phyloP scores from a whole-genome alignment of 1,140 invertebrate genomes.

The Alviniconcha marisindica region DNA sequence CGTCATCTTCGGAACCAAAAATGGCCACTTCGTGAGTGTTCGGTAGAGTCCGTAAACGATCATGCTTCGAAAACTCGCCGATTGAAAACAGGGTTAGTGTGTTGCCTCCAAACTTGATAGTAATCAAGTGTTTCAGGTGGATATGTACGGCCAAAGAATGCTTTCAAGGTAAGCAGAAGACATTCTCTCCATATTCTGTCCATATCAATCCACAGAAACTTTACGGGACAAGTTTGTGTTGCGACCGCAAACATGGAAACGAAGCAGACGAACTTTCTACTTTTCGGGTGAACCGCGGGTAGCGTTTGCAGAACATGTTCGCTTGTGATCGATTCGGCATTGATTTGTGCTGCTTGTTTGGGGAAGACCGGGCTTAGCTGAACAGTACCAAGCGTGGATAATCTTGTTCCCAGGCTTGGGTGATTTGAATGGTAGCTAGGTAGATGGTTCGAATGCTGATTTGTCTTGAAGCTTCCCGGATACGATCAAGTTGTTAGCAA shows the following conservation, averaged over 20 bases:
- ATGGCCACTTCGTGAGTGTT: background rate
- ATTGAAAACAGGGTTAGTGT: background rate
- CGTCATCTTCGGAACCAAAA: slow-evolving; percentile 26
- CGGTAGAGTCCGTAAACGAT: background rate
- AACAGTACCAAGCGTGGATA: background rate
- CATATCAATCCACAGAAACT: too few relatives aligned
- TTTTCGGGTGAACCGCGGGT: background rate
- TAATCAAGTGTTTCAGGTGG: background rate
- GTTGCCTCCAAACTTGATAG: background rate
- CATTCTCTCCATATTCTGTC: background rate
- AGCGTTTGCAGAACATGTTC: background rate
- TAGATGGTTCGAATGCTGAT: too few relatives aligned
- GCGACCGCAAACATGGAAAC: background rate
- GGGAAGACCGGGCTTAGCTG: slow-evolving; percentile 12
- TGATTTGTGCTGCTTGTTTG: background rate
- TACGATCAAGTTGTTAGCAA: too few relatives aligned
- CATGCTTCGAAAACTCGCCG: background rate
- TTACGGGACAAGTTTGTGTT: too few relatives aligned
- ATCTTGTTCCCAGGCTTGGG: background rate
- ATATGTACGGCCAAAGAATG: background rate
- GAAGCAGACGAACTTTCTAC: slow-evolving; percentile 22
- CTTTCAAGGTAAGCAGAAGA: background rate
- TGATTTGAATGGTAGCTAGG: background rate
- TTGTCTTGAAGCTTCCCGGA: too few relatives aligned
- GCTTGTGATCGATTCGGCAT: background rate